These are phyloP conservation scores for Tangara arthus DNA, from an alignment of 2,797 vertebrate species.

Conservation along the genomic window DNA sequence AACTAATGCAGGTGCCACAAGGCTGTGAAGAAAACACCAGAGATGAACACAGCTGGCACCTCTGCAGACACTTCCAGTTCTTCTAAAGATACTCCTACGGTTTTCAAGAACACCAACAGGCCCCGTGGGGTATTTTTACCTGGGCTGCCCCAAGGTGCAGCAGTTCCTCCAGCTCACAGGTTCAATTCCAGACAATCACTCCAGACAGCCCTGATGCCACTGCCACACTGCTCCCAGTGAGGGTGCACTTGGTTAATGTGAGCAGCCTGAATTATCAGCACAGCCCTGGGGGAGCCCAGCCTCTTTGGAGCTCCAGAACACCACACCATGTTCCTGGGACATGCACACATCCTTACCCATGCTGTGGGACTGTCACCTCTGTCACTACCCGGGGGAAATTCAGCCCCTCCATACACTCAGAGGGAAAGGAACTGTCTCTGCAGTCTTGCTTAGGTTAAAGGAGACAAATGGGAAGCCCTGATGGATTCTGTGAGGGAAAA, in stretches of 20 bases:
- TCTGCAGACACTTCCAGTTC: not conserved
- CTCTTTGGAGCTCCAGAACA: not conserved
- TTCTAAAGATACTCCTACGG: not conserved
- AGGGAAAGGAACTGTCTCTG: not conserved
- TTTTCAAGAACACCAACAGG: not conserved
- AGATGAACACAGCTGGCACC: not conserved
- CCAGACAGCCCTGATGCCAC: not conserved
- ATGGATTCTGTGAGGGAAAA: not conserved
- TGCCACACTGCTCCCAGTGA: not conserved
- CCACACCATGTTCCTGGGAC: not conserved
- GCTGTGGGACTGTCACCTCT: not conserved
- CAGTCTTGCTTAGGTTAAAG: not conserved
- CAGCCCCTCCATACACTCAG: not conserved
- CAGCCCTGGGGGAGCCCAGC: not conserved
- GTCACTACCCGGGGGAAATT: not conserved
- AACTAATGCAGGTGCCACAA: not conserved
- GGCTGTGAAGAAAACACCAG: not conserved
- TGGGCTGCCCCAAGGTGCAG: not conserved
- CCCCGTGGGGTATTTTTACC: not conserved
- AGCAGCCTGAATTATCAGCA: not conserved
- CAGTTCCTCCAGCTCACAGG: not conserved
- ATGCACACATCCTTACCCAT: accelerated
- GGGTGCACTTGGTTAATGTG: not conserved
- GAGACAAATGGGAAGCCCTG: not conserved
- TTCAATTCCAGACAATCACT: not conserved